Evolutionary conservation across 2,888 invertebrate genomes (phyloP).

Genomic region (Euproctis similis): DNA sequence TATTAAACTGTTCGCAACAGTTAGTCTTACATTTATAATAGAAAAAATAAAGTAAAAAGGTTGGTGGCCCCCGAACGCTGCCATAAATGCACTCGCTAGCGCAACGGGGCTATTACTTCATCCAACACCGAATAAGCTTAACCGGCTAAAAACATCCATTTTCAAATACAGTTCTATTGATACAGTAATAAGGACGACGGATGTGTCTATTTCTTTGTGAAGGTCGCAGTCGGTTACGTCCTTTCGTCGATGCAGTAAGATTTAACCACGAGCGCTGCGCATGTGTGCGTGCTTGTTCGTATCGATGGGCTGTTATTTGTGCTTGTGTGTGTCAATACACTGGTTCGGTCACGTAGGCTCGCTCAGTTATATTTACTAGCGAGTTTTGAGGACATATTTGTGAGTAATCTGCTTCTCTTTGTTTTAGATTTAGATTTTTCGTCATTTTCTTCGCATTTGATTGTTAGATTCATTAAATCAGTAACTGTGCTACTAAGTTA

Average conservation of each 20-base stretch:
- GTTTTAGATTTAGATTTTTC: slow-evolving; percentile 21
- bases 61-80: slow-evolving; percentile 56
- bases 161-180: slow-evolving; percentile 28
- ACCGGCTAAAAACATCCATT: slow-evolving; percentile 23
- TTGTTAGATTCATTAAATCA: background rate
- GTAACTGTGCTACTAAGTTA: too few relatives aligned
- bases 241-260: slow-evolving; percentile 23
- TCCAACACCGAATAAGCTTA: slow-evolving; percentile 18
- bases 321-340: slow-evolving; percentile 53
- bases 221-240: slow-evolving; percentile 53
- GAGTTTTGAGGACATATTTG: slow-evolving; percentile 47
- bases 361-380: slow-evolving; percentile 34
- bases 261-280: slow-evolving; percentile 45
- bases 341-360: slow-evolving; percentile 71
- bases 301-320: slow-evolving; percentile 28
- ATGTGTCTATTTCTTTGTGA: slow-evolving; percentile 64
- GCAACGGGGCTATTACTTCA: slow-evolving; percentile 60
- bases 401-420: slow-evolving; percentile 34
- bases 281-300: slow-evolving; percentile 41
- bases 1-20: slow-evolving; percentile 32
- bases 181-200: slow-evolving; percentile 35
- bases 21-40: slow-evolving; percentile 50
- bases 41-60: slow-evolving; percentile 47
- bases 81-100: slow-evolving; percentile 74
- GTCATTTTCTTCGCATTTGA: slow-evolving; percentile 4